Base-by-base conservation (phyloP, 2,113 vertebrate genomes). In the Seriola rivoliana region DNA sequence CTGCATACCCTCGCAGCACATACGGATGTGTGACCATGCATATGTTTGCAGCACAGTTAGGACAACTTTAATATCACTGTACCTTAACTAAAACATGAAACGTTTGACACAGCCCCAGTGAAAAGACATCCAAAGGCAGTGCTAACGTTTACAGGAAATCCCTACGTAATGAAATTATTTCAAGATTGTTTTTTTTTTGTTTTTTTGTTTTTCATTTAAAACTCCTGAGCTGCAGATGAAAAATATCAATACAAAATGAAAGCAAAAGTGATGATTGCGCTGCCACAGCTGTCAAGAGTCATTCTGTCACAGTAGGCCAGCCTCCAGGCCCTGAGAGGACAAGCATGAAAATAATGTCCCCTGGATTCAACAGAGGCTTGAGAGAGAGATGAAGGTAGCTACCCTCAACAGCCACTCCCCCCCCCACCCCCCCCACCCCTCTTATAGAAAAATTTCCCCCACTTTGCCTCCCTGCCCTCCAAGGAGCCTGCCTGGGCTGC, bases 211-310 rank as follows among this genome's bases (percentile, higher is more conserved):
- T 55, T 44, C 4, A 12, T 23, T 19, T 10, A 58, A 48, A 48
- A 21, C 21, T 21, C 16, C 10, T 1, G 6, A 69, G 32, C 64
- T 58, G 34, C 36, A 85, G 59, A 69, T 59, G 38, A 85, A 82
- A 68, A 75, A 57, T 38, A 80, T 32, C 42, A 69, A 68, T 55
- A 80, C 17, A 52, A 75, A 70, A 44, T 67, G 9, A 85, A 85
- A 52, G 55, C 7, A 82, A 89, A 70, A 81, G 73, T 69, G 70
- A 87, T 38, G 84, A 86, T 68, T 71, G 76, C 76, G 76, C 71
- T 78, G 78, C 69, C 80, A 90, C 85, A 89, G 86, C 88, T 95
- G 92, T 91, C 93, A 89, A 29, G 62, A 93, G 57, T 76, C 78
- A 81, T 87, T 90, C 85, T 88, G 88, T 93, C 89, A 93, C 87